These are phyloP conservation scores for Parapristionchus giblindavisi DNA, from an alignment of 2,888 invertebrate genomes.

Conservation along the genomic window DNA sequence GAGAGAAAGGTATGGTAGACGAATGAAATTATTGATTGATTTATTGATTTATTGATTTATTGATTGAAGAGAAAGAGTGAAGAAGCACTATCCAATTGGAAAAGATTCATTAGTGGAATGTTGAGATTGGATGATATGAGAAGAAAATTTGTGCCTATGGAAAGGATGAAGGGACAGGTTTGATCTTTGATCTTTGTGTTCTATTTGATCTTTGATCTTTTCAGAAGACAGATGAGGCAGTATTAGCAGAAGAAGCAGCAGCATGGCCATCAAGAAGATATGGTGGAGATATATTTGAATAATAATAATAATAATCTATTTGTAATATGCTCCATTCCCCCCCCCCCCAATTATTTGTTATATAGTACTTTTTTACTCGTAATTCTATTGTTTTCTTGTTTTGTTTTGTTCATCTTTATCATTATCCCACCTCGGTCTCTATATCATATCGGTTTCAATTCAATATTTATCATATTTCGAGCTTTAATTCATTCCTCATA, in stretches of 20 bases:
- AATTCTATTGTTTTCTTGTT: no score
- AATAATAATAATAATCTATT: no score
- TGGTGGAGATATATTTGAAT: slow-evolving; percentile 15
- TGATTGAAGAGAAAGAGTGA: not conserved
- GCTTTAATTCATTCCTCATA: no score
- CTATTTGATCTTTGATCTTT: not conserved
- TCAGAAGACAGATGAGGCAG: slow-evolving; percentile 3
- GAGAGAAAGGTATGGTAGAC: slow-evolving; percentile 47
- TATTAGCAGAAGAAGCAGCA: not conserved
- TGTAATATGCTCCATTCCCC: no score
- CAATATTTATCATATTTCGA: no score
- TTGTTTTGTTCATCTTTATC: no score
- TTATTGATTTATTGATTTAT: no score
- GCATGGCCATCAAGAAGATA: slow-evolving; percentile 13
- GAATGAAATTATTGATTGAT: no score
- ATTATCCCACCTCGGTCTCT: no score
- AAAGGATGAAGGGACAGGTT: slow-evolving; percentile 1
- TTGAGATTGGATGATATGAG: slow-evolving; percentile 28
- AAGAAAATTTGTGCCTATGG: slow-evolving; percentile 20
- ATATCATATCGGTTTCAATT: no score
- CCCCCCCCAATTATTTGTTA: no score
- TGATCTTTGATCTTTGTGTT: not conserved
- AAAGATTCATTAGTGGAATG: slow-evolving; percentile 25
- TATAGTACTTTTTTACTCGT: no score
- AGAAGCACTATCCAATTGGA: slow-evolving; percentile 6